Percentiles rank a stretch among this genome's conserved stretches.
These are phyloP conservation scores for Anolis sagrei DNA, from an alignment of 2,113 vertebrate species.

Conservation along the genomic window DNA sequence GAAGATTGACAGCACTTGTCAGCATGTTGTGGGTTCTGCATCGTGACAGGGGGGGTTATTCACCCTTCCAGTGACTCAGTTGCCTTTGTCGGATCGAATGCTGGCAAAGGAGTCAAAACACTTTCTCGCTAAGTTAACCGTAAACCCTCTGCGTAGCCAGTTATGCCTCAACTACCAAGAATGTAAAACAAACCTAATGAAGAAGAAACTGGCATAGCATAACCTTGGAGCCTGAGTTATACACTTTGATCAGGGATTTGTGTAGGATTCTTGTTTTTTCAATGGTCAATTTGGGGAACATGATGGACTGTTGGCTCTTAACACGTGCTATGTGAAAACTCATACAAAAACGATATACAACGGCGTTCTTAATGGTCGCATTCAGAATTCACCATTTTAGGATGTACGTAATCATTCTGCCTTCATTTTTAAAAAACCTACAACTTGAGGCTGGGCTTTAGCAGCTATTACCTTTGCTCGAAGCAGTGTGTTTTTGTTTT, in stretches of 20 bases:
- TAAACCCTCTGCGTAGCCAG: conserved; percentile 67
- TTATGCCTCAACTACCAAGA: conserved; percentile 64
- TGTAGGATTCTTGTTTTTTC: conserved; percentile 56
- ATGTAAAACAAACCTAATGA: conserved; percentile 61
- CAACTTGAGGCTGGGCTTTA: conserved; percentile 52
- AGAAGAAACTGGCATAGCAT: conserved; percentile 60
- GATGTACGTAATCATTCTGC: conserved; percentile 54
- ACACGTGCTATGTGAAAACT: conserved; percentile 55
- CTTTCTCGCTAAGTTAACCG: conserved; percentile 69
- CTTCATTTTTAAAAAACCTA: conserved; percentile 38
- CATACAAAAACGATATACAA: conserved; percentile 56
- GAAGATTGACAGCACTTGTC: conserved; percentile 65
- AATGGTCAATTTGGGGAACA: conserved; percentile 60
- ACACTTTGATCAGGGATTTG: conserved; percentile 56
- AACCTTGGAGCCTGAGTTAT: conserved; percentile 64
- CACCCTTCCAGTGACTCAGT: conserved; percentile 73
- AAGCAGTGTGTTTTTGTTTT: conserved; percentile 49
- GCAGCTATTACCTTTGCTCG: conserved; percentile 52
- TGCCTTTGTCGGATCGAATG: conserved; percentile 75
- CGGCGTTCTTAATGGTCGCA: conserved; percentile 66
- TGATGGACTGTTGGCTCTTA: conserved; percentile 62
- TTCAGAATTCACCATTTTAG: conserved; percentile 56
- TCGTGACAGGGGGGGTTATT: conserved; percentile 60
- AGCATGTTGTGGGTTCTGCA: conserved; percentile 71
- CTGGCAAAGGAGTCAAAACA: conserved; percentile 73